Evolutionary conservation across 2,113 vertebrate genomes (phyloP).

Genomic region (Neofelis nebulosa): DNA sequence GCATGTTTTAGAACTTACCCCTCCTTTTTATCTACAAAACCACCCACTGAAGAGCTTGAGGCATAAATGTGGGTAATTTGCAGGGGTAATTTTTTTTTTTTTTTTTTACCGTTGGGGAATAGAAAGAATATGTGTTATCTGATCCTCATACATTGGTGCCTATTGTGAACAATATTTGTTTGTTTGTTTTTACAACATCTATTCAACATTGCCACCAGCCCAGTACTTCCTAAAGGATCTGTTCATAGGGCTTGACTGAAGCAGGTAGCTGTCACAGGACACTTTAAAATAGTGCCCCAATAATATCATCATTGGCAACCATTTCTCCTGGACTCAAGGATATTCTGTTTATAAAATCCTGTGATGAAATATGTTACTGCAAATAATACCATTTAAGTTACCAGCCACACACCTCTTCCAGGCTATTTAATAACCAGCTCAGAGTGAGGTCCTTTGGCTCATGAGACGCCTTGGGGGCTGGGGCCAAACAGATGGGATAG

Average conservation of each 20-base stretch:
- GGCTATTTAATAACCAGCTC: neutral
- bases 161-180: neutral
- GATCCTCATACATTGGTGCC: neutral
- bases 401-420: neutral
- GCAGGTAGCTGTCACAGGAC: too few species aligned
- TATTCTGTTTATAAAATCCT: conserved; percentile 1
- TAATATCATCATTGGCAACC: neutral
- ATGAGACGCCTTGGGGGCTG: neutral
- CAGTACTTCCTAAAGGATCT: neutral
- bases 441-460: neutral
- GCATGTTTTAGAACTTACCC: neutral
- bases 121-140: neutral
- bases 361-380: neutral
- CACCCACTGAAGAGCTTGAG: neutral
- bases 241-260: neutral
- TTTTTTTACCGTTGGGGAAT: neutral
- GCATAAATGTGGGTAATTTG: neutral
- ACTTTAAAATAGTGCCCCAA: neutral
- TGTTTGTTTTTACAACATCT: neutral
- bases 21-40: neutral
- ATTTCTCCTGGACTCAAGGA: neutral
- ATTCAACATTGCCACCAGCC: neutral
- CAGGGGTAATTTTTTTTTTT: too few species aligned
- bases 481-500: neutral
- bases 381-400: neutral